Percentiles rank a stretch among this genome's conserved stretches.
Conservation (phyloP, 2,888 invertebrate genomes). For the Trypoxylon attenuatum region DNA sequence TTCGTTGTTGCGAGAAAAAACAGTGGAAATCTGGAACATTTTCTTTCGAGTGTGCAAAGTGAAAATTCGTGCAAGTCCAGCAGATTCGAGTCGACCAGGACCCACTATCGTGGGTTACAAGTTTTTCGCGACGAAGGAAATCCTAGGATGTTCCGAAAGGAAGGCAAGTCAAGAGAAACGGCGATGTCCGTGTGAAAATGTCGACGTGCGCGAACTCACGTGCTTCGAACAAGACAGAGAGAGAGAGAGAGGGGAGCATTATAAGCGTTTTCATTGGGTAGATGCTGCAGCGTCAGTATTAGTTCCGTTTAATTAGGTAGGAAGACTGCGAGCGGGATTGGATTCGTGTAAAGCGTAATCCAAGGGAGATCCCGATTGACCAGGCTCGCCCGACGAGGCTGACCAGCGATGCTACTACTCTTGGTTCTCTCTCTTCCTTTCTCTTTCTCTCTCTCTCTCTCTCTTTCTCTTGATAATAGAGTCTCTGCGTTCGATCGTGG, state of each 20-base stretch:
- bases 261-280: conserved; percentile 49
- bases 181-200: not conserved
- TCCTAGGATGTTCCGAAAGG: too few species aligned
- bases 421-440: conserved; percentile 15
- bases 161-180: too few species aligned
- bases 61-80: too few species aligned
- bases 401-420: conserved; percentile 18
- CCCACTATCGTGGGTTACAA: not conserved
- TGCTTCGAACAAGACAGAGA: too few species aligned
- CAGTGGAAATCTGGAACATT: too few species aligned
- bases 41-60: too few species aligned
- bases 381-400: conserved; percentile 47
- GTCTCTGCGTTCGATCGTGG: conserved; percentile 58
- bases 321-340: conserved; percentile 46
- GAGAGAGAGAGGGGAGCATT: conserved; percentile 24
- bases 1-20: too few species aligned
- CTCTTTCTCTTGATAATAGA: conserved; percentile 54
- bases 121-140: too few species aligned
- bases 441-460: conserved; percentile 9
- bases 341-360: conserved; percentile 61
- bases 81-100: too few species aligned
- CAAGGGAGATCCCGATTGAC: conserved; percentile 59
- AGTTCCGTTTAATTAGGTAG: conserved; percentile 65
- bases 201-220: not conserved
- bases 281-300: conserved; percentile 53